Percentiles rank a stretch among this genome's conserved stretches.
phyloP scores from a whole-genome alignment of 2,888 invertebrate genomes.

The Macrosiphum euphorbiae region DNA sequence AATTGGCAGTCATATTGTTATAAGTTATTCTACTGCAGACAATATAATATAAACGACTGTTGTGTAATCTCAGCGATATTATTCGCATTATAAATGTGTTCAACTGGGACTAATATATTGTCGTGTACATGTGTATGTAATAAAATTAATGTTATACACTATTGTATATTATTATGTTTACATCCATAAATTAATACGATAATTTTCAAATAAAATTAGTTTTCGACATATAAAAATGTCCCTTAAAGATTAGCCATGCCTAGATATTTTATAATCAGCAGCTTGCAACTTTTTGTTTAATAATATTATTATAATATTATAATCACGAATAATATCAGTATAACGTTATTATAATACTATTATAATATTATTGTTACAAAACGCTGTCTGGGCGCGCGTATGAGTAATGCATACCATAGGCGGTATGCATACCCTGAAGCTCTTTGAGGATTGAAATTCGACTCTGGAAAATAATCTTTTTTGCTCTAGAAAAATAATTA shows the following conservation, averaged over 20 bases:
- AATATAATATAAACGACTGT: background rate
- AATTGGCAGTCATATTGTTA: background rate
- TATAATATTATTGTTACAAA: no score
- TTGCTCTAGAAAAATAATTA: no score
- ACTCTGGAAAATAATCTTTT: no score
- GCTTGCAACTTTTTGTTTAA: no score
- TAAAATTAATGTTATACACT: background rate
- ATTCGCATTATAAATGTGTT: background rate
- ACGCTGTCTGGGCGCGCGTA: no score
- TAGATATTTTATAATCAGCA: background rate
- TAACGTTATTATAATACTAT: no score
- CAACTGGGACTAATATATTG: background rate
- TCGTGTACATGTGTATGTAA: background rate
- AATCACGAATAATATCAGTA: no score
- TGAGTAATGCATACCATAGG: no score
- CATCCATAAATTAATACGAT: slow-evolving; percentile 16
- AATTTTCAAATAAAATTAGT: slow-evolving; percentile 28
- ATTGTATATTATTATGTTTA: background rate
- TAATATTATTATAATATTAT: no score
- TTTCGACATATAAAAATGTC: background rate
- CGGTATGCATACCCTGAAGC: no score
- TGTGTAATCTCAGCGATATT: background rate
- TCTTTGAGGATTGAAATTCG: no score
- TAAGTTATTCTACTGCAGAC: background rate
- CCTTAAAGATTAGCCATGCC: background rate